These are phyloP conservation scores for Synodontis membranacea DNA, from an alignment of 2,113 vertebrate species.

Conservation along the genomic window DNA sequence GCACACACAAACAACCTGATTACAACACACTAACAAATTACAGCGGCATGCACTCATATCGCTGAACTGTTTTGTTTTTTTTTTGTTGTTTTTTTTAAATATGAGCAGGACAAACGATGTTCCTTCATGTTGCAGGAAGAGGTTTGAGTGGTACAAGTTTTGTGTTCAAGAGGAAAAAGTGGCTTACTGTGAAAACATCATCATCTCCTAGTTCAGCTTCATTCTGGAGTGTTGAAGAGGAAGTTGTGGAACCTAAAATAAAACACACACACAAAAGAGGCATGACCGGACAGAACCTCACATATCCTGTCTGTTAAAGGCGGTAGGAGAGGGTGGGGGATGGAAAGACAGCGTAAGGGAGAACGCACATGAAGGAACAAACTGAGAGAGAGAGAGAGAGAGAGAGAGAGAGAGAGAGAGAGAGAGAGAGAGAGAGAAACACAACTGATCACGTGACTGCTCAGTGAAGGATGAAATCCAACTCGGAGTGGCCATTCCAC, in stretches of 20 bases:
- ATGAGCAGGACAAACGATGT: background rate
- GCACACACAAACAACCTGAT: constrained; percentile 8
- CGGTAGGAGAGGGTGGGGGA: constrained; percentile 21
- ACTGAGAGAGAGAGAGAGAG: constrained; percentile 3
- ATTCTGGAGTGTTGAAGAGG: constrained; percentile 95
- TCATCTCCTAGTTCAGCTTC: constrained; percentile 96
- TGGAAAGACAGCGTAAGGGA: constrained; percentile 27
- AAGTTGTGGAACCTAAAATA: constrained; percentile 90
- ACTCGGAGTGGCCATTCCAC: constrained; percentile 32
- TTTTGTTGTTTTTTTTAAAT: too few species aligned
- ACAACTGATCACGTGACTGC: constrained; percentile 25
- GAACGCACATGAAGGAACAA: background rate
- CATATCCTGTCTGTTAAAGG: constrained; percentile 35
- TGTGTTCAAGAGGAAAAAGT: background rate
- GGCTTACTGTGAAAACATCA: constrained; percentile 93
- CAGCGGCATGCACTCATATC: background rate
- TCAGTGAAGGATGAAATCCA: constrained; percentile 39
- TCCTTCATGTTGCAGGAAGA: background rate
- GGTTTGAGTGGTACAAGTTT: background rate
- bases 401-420: background rate
- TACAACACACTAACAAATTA: background rate
- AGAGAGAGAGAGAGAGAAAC: constrained; percentile 3
- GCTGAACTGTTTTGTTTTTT: background rate
- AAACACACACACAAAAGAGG: constrained; percentile 48
- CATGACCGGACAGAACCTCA: constrained; percentile 34